Evolutionary conservation across 2,797 vertebrate species (phyloP).

Genomic region (Helarctos malayanus): DNA sequence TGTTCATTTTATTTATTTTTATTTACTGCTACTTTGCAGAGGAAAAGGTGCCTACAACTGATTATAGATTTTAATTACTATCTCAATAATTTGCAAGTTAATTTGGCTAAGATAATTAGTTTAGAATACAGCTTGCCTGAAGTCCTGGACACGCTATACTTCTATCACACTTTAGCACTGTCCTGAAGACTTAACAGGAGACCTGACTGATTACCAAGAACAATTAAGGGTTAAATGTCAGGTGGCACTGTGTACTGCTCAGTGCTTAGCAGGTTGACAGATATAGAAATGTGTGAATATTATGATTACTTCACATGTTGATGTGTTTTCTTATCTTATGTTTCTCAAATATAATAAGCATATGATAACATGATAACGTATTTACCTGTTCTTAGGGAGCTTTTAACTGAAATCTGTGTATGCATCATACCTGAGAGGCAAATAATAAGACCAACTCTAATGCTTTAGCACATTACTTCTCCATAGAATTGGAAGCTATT

Average conservation of each 20-base stretch:
- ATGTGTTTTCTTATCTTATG: conserved; percentile 57
- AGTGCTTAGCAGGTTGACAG: conserved; percentile 78
- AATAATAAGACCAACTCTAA: conserved; percentile 70
- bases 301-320: conserved; percentile 78
- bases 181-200: conserved; percentile 47
- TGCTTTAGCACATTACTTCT: conserved; percentile 76
- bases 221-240: conserved; percentile 87
- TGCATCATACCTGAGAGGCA: conserved; percentile 72
- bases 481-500: conserved; percentile 68
- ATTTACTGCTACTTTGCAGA: conserved; percentile 60
- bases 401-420: conserved; percentile 81
- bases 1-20: conserved; percentile 72
- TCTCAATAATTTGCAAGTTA: conserved; percentile 82
- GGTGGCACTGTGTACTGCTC: conserved; percentile 83
- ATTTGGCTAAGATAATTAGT: conserved; percentile 68
- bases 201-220: conserved; percentile 56
- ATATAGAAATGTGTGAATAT: conserved; percentile 77
- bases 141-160: conserved; percentile 73
- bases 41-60: conserved; percentile 71
- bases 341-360: conserved; percentile 83
- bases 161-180: background rate
- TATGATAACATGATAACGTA: conserved; percentile 83
- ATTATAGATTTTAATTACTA: conserved; percentile 83
- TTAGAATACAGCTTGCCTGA: conserved; percentile 71
- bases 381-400: conserved; percentile 85